Base-by-base conservation (phyloP, 2,113 vertebrate species). In the Ceuthmochares aereus region DNA sequence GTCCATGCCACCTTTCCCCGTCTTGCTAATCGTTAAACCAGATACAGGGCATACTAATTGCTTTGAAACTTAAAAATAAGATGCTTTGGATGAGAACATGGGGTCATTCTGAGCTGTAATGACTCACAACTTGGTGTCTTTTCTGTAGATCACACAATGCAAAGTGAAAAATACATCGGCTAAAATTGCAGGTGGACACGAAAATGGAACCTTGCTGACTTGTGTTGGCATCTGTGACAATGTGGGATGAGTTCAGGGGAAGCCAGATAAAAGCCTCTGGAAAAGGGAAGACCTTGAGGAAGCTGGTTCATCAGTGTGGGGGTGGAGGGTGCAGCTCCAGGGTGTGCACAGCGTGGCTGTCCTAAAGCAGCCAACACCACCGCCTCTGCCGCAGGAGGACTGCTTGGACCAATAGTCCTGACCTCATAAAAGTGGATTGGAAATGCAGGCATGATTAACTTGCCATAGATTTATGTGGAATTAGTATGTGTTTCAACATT, bases 381-480 rank as follows among this genome's bases (percentile, higher is more conserved):
- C 8, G 7, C 49, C 83, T 68, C 62, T 51, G 76, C 25, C 14
- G 36, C 1, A 0, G 81, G 36, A 95, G 87, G 69, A 93, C 87
- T 40, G 88, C 74, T 76, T 76, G 94, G 96, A 68, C 94, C 11
- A 2, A n/a, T 29, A 66, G 94, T 68, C 95, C 89, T 95, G 94
- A 96, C 97, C 96, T 81, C 97, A 54, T 97, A 96, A 97, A 97
- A 94, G 62, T 51, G 96, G 90, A 88, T 90, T 92, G 94, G 91
- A 96, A 97, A 94, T 95, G 97, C 94, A 96, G 96, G 98, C 97
- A 96, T 98, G 98, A 98, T 98, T 98, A 98, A 98, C 98, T 98
- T 96, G 52, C 97, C 74, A 68, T 55, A 94, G 97, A 97, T 98
- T 98, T 98, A 98, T 93, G 96, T 97, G 96, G 97, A 97, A 96